These are phyloP conservation scores for Corbicula japonica DNA, from an alignment of 2,888 invertebrate species.

Conservation along the genomic window DNA sequence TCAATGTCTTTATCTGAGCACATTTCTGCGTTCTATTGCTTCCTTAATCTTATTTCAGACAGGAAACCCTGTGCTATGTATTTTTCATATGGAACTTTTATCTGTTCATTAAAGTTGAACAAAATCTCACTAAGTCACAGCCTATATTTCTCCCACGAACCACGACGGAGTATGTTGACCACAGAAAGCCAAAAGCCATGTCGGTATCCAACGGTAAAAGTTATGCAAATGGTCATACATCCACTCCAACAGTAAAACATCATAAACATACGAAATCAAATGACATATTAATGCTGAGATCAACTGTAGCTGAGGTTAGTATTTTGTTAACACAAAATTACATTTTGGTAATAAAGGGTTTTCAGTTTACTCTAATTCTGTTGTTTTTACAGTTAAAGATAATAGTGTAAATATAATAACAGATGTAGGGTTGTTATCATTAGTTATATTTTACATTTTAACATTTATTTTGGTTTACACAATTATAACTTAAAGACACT, in stretches of 20 bases:
- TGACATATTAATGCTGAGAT: constrained; percentile 41
- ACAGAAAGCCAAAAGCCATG: constrained; percentile 1
- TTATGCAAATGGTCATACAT: constrained; percentile 24
- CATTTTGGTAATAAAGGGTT: background rate
- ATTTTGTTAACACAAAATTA: background rate
- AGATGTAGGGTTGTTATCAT: no score
- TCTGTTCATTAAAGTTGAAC: constrained; percentile 38
- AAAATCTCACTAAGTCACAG: constrained; percentile 41
- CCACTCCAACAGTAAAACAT: constrained; percentile 22
- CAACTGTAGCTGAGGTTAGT: constrained; percentile 44
- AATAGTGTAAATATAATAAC: no score
- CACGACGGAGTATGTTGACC: background rate
- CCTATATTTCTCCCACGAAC: constrained; percentile 45
- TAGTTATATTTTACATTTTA: no score
- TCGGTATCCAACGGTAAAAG: constrained; percentile 20
- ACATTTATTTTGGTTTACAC: no score
- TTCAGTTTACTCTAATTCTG: background rate
- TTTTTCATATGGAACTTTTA: constrained; percentile 9
- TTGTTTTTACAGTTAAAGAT: no score
- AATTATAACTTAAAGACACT: no score
- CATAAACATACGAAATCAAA: constrained; percentile 55
- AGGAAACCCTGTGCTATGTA: constrained; percentile 26
- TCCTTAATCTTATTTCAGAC: constrained; percentile 11
- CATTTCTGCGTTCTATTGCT: no score
- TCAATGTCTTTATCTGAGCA: no score